These are phyloP conservation scores for Acanthochromis polyacanthus DNA, from an alignment of 2,113 vertebrate species.

Conservation along the genomic window DNA sequence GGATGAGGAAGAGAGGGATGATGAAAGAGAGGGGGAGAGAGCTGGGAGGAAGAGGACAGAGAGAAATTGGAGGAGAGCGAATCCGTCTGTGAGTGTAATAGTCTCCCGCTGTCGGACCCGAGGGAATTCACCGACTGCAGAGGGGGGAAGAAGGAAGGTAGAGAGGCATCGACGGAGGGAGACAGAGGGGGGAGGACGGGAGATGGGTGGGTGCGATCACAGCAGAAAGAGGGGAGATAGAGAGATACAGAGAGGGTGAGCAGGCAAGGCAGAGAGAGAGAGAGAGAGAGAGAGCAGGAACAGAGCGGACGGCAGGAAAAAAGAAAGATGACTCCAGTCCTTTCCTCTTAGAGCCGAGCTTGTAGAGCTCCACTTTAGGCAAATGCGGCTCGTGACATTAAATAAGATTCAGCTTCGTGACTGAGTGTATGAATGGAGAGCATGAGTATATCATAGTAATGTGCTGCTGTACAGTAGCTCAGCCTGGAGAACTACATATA, in stretches of 20 bases:
- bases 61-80: slow-evolving; percentile 83
- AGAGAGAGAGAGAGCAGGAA: slow-evolving; percentile 16
- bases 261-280: neutral
- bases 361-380: slow-evolving; percentile 59
- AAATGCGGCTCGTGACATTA: slow-evolving; percentile 67
- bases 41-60: slow-evolving; percentile 74
- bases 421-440: slow-evolving; percentile 62
- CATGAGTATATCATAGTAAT: slow-evolving; percentile 63
- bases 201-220: slow-evolving; percentile 24
- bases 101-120: slow-evolving; percentile 81
- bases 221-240: slow-evolving; percentile 36
- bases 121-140: slow-evolving; percentile 79
- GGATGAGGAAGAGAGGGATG: slow-evolving; percentile 12
- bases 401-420: slow-evolving; percentile 66
- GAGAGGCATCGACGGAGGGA: slow-evolving; percentile 34
- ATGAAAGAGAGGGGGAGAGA: slow-evolving; percentile 44
- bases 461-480: slow-evolving; percentile 46
- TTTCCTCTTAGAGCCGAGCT: slow-evolving; percentile 51
- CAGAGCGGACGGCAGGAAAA: slow-evolving; percentile 22
- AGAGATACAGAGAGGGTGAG: slow-evolving; percentile 45
- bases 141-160: slow-evolving; percentile 43
- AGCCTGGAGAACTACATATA: slow-evolving; percentile 30
- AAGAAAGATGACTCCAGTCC: slow-evolving; percentile 66
- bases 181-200: slow-evolving; percentile 9
- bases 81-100: slow-evolving; percentile 84